Evolutionary conservation across 2,113 vertebrate genomes (phyloP), one percentile per base, ranked within the genome.

Genomic region (Sturnira hondurensis): DNA sequence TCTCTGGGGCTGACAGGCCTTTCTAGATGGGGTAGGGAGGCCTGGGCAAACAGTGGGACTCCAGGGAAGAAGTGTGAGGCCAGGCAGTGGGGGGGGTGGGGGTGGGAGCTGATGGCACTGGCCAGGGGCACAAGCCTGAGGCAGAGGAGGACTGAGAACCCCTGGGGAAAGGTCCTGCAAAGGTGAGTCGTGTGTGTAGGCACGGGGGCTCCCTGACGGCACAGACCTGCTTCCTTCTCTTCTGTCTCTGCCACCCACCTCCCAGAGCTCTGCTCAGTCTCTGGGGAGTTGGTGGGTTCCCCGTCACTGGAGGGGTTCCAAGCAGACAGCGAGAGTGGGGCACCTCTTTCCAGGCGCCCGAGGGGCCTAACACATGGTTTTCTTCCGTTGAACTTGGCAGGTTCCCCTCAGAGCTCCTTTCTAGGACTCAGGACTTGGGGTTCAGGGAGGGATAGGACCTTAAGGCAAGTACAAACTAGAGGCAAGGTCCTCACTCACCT

Each of bases 401-500:
- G 6, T 68, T 52, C 26, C 24, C 24, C 47, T 83, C 13, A 74
- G 68, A 90, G 31, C 14, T 10, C 31, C 20, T 81, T 82, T 41
- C 89, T 76, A 41, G 12, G 8, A n/a, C 41, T 93, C 73, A 67
- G 45, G 56, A 6, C 12, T 81, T 77, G 38, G 67, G n/a, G 41
- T 78, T 65, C 9, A 20, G 19, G 63, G 61, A 70, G 33, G 26
- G 7, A 61, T 38, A 14, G 22, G 26, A 28, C 17, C 31, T 52
- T 31, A 71, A 56, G 82, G 43, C 47, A 11, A 1, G 7, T 3
- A 31, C 20, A 24, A 22, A 41, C 63, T 24, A 19, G 22, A 88
- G 43, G 20, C 22, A 45, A 61, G 26, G 31, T 70, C 36, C 67
- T 58, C 10, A n/a, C 93, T 98, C 95, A 99, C 99, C 99, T 99